Conservation (phyloP, 92 coral and sea anemone genomes). For the Bergia sp. region DNA sequence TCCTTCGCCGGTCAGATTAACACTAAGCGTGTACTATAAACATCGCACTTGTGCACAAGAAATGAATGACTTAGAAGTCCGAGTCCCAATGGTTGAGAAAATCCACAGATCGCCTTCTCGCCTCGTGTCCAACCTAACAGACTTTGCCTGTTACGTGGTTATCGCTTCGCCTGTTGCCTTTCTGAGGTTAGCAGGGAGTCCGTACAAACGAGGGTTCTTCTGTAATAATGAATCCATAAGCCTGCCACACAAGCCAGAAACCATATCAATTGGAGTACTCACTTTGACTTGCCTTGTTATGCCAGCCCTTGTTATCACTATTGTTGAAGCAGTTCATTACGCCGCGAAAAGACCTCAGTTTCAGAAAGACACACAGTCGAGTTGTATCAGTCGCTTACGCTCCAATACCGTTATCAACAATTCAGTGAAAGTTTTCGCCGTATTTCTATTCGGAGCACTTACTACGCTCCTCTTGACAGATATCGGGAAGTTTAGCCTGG, state of each 20-base stretch:
- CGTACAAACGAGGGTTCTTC: conserved; percentile 51
- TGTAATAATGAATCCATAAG: conserved; percentile 49
- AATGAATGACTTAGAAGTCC: conserved; percentile 21
- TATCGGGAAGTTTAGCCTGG: conserved; percentile 83
- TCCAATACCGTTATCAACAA: conserved; percentile 21
- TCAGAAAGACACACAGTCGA: neutral
- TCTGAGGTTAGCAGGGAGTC: conserved; percentile 26
- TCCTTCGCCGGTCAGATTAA: neutral
- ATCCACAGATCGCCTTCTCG: neutral
- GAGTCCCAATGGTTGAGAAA: neutral
- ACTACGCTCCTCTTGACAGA: conserved; percentile 77
- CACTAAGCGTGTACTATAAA: neutral
- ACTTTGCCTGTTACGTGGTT: conserved; percentile 20
- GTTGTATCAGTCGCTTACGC: neutral
- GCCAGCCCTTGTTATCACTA: conserved; percentile 11
- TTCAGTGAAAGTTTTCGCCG: conserved; percentile 1
- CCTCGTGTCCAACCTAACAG: conserved; percentile 22
- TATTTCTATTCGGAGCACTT: conserved; percentile 80
- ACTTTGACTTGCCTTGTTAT: conserved; percentile 5
- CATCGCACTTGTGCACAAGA: neutral
- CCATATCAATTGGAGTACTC: neutral
- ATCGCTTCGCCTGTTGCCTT: conserved; percentile 4
- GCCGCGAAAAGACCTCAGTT: neutral
- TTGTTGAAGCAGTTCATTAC: conserved; percentile 12
- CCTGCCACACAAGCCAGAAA: conserved; percentile 41